Conservation (phyloP, 2,113 vertebrate genomes). For the Tragelaphus imberbis region DNA sequence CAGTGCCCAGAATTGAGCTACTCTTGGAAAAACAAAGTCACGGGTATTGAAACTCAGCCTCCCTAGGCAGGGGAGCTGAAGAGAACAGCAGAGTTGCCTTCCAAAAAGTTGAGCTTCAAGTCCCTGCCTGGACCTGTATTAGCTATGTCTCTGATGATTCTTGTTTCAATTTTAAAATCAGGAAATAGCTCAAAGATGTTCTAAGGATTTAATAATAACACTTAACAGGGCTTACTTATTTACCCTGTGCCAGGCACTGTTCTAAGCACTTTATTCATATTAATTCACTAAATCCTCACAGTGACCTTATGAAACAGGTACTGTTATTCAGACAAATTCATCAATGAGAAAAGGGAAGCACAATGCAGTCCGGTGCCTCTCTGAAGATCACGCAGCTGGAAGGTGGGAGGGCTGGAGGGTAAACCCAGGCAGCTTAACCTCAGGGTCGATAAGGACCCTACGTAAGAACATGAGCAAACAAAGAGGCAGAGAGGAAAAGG, state of each 20-base stretch:
- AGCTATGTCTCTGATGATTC: not conserved
- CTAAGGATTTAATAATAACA: not conserved
- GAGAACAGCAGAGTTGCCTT: not conserved
- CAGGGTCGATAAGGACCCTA: not conserved
- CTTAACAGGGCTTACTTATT: not conserved
- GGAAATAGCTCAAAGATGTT: not conserved
- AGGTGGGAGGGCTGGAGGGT: not conserved
- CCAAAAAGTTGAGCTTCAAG: not conserved
- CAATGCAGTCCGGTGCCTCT: not conserved
- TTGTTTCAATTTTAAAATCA: not conserved
- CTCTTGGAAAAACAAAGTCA: not conserved
- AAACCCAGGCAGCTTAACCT: not conserved
- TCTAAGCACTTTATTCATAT: not conserved
- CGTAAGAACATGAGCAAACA: not conserved
- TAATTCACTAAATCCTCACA: not conserved
- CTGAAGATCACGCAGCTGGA: not conserved
- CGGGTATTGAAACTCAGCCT: not conserved
- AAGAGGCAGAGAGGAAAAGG: not conserved
- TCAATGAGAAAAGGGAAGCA: not conserved
- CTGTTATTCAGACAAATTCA: not conserved
- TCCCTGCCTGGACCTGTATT: not conserved
- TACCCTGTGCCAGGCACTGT: no score
- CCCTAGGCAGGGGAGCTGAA: not conserved
- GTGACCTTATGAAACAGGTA: not conserved
- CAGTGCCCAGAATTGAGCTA: not conserved